Conservation (phyloP, 2,797 vertebrate genomes). For the Pangasius sanitwongsei region DNA sequence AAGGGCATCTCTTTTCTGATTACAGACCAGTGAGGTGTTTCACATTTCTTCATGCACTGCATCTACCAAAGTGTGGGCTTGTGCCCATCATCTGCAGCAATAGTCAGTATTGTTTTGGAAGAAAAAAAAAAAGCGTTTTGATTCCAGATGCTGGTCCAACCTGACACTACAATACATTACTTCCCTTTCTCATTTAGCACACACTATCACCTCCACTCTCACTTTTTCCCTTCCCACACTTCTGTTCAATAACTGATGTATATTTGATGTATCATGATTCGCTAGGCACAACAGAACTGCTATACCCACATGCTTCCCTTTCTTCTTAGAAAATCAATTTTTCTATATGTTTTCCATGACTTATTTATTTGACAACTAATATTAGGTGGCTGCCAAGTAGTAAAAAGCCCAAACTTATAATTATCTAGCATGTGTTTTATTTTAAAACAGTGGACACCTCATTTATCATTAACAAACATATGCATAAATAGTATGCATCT, state of each 20-base stretch:
- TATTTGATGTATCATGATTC: background rate
- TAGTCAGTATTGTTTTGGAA: conserved; percentile 14
- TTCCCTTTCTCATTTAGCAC: background rate
- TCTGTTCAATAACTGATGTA: background rate
- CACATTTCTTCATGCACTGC: conserved; percentile 1
- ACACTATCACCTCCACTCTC: background rate
- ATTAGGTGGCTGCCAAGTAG: background rate
- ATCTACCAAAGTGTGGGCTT: background rate
- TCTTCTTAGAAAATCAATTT: background rate
- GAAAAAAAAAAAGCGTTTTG: background rate
- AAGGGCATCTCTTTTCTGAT: conserved; percentile 22
- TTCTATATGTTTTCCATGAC: background rate
- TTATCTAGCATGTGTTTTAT: background rate
- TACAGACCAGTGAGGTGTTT: conserved; percentile 15
- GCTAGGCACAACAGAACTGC: background rate
- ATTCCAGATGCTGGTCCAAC: background rate
- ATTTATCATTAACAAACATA: background rate
- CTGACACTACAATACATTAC: background rate
- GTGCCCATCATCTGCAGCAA: conserved; percentile 5
- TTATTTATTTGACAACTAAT: background rate
- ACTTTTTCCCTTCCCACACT: background rate
- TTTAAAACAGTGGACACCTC: background rate
- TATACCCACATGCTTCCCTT: background rate
- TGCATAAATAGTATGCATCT: background rate
- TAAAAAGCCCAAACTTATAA: background rate